phyloP scores from a whole-genome alignment of 2,888 invertebrate species.

The Diplazon laetatorius region DNA sequence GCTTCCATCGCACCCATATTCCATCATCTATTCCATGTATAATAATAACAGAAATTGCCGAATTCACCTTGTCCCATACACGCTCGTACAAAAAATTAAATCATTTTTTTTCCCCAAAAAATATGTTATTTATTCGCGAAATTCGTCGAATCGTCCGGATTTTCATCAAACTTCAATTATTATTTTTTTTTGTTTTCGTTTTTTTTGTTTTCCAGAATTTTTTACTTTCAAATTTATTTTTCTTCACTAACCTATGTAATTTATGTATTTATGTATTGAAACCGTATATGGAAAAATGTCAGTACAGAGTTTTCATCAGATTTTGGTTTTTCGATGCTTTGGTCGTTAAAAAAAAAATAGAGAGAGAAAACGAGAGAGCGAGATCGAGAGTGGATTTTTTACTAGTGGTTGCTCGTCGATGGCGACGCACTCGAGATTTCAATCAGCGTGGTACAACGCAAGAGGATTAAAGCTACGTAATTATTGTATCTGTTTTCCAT shows the following conservation, averaged over 20 bases:
- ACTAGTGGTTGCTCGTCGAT: constrained; percentile 40
- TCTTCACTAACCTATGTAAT: neutral
- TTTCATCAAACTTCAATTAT: neutral
- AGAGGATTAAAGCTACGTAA: constrained; percentile 62
- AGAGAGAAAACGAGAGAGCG: neutral
- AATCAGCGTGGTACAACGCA: constrained; percentile 58
- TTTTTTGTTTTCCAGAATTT: neutral
- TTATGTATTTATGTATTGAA: constrained; percentile 30
- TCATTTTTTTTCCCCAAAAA: neutral
- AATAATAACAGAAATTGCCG: neutral
- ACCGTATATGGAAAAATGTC: constrained; percentile 21
- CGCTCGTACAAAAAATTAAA: neutral
- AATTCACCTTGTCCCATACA: neutral
- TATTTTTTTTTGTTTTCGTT: neutral
- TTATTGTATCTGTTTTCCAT: constrained; percentile 66
- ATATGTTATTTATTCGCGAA: neutral
- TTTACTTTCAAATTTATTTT: neutral
- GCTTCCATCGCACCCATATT: constrained; percentile 17
- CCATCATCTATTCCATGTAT: neutral
- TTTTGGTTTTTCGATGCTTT: constrained; percentile 23
- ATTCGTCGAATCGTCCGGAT: constrained; percentile 6
- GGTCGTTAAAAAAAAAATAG: neutral
- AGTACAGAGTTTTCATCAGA: constrained; percentile 25
- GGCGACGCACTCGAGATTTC: constrained; percentile 53
- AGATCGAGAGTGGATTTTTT: constrained; percentile 13